Evolutionary conservation across 2,888 invertebrate genomes (phyloP), one percentile per base, ranked within the genome.

Genomic region (Hyposoter dolosus): DNA sequence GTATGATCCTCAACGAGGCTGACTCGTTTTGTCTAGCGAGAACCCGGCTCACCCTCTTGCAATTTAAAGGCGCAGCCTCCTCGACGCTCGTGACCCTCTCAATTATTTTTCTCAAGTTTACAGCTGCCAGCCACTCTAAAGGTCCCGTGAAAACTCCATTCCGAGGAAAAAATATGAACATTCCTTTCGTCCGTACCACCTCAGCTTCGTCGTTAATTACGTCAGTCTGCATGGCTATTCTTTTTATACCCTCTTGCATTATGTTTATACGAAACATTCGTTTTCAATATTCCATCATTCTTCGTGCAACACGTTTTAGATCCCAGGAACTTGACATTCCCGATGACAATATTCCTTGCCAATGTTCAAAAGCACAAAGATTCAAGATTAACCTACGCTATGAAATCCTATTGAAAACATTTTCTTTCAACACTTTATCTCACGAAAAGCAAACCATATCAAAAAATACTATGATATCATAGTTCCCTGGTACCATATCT

Each of bases 1-100:
- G 82, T 82, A 82, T 82, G 85, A 74, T 79, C 78, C 78, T 40
- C 40, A 40, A 82, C 78, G 40, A 47, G 65, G 76, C 6, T 45
- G 65, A 77, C 66, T 43, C 28, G 23, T 66, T 28, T 19, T 69
- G 53, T 9, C 50, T 47, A 10, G 50, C 56, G 72, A 60, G 68
- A 72, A 77, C 40, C 45, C 19, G 15, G 35, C 47, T 47, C 45
- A 66, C 40, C 50, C 40, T 77, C 19, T 65, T 23, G n/a, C 50
- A 53, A 35, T 66, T 63, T 66, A 35, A 77, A 66, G 17, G 66
- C 15, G 50, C 56, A 28, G 15, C 17, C 17, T 60, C 40, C 43
- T 15, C 60, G 19, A 75, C 23, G n/a, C n/a, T 23, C 19, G 56
- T 75, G 43, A 60, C 17, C 0, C 43, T 74, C 35, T 74, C 19